Evolutionary conservation across 2,888 invertebrate genomes (phyloP), one percentile per base, ranked within the genome.

Genomic region (Perizoma flavofasciatum): DNA sequence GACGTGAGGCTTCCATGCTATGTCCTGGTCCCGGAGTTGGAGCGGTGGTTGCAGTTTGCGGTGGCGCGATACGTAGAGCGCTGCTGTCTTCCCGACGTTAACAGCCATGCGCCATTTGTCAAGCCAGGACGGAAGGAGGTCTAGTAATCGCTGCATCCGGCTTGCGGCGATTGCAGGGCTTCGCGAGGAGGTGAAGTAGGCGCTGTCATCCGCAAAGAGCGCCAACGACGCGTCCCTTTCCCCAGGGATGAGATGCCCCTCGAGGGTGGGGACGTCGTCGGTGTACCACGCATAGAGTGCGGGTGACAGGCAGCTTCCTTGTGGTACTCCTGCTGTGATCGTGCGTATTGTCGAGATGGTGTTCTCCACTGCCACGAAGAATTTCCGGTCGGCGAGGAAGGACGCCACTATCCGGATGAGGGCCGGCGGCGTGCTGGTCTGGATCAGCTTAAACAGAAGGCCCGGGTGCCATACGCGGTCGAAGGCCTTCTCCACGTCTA

Each of bases 81-180:
- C 43, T 5, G 11, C 67, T 0, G 73, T 69, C 48, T 73, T 73
- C 0, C 34, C 44, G 0, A 66, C 67, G 49, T 71, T 70, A 2
- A 22, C 22, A 22, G 22, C 22, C 22, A 22, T 22, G 22, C 22
- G 22, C 22, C 22, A 22, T 3, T 22, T 22, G 22, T 22, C 54
- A 0, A 63, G 49, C 63, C 66, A 71, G 0, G 5, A 35, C 0
- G 70, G 70, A 0, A 73, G 67, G 39, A 53, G 33, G 52, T 75
- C 70, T 0, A 74, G 43, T 4, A 41, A 34, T 0, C 48, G 40
- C 43, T 55, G 54, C 48, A 55, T 55, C 0, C 43, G 5, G 50
- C 0, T 5, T 0, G 43, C 45, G 4, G 59, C 62, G 0, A 46
- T 37, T 5, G 7, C 0, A 0, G 39, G 4, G 0, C 7, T 52